Conservation (phyloP, 2,113 vertebrate genomes). For the Paedocypris sp. region DNA sequence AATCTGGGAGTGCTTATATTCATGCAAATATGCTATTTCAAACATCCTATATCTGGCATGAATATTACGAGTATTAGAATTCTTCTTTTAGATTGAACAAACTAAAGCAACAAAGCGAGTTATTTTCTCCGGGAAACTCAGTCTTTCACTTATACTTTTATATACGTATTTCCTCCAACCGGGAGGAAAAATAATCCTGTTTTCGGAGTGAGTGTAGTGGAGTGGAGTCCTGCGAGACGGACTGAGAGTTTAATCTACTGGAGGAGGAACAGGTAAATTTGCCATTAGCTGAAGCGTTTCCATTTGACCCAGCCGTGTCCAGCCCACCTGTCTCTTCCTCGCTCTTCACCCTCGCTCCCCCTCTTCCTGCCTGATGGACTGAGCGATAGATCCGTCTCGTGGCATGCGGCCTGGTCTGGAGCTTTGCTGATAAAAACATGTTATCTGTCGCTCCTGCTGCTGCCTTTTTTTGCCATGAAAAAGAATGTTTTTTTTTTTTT, state of each 20-base stretch:
- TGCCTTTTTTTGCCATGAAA: neutral
- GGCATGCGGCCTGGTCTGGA: conserved; percentile 14
- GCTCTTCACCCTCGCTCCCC: neutral
- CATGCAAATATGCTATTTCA: no score
- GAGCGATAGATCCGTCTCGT: conserved; percentile 2
- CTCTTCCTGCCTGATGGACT: neutral
- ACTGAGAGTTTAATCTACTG: conserved; percentile 52
- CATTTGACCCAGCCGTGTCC: conserved; percentile 10
- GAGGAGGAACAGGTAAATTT: conserved; percentile 43
- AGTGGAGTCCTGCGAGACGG: conserved; percentile 39
- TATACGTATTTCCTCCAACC: conserved; percentile 23
- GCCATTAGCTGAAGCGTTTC: conserved; percentile 32
- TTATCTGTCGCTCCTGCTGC: neutral
- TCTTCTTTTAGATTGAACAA: no score
- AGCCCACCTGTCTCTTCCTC: conserved; percentile 3
- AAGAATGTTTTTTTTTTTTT: neutral
- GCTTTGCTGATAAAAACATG: conserved; percentile 8
- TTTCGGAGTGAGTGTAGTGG: conserved; percentile 32
- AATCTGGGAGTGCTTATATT: no score
- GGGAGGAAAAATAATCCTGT: conserved; percentile 22
- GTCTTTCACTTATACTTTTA: conserved; percentile 14
- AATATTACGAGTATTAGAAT: no score
- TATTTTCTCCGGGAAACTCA: no score
- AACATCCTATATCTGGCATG: no score
- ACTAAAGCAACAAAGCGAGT: no score